These are phyloP conservation scores for Drosophila kanekoi DNA, from an alignment of 2,888 invertebrate species.

Conservation along the genomic window DNA sequence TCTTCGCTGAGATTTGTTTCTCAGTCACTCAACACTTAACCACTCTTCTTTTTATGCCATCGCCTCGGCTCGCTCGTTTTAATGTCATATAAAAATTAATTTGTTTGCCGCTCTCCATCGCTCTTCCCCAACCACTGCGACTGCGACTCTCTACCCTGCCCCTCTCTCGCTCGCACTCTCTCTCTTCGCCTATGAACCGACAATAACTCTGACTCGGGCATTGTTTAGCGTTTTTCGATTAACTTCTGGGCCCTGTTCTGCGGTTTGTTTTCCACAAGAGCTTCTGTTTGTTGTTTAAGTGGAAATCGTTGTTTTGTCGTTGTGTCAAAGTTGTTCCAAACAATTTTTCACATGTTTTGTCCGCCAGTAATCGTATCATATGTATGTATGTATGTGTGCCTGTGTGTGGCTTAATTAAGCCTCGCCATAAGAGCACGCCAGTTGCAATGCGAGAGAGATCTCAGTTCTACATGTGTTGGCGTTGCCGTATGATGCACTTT, in stretches of 20 bases:
- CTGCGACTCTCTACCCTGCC: not conserved
- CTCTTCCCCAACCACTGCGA: conserved; percentile 21
- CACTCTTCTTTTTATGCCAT: conserved; percentile 60
- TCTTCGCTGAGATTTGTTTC: conserved; percentile 77
- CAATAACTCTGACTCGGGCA: conserved; percentile 39
- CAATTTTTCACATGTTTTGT: conserved; percentile 61
- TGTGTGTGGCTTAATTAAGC: conserved; percentile 64
- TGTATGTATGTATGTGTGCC: conserved; percentile 1
- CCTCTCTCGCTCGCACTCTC: too few species aligned
- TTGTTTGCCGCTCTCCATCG: conserved; percentile 72
- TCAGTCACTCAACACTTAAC: conserved; percentile 77
- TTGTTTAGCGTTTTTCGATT: conserved; percentile 79
- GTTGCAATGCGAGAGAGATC: conserved; percentile 4
- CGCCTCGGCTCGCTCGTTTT: conserved; percentile 78
- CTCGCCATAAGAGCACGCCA: conserved; percentile 33
- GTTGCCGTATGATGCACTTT: conserved; percentile 38
- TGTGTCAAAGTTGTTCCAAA: conserved; percentile 72
- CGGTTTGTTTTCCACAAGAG: conserved; percentile 60
- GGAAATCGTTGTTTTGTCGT: conserved; percentile 81
- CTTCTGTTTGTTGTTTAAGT: conserved; percentile 77
- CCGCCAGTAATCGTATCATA: conserved; percentile 34
- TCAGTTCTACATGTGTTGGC: conserved; percentile 6
- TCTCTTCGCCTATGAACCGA: not conserved
- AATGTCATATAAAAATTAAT: conserved; percentile 82
- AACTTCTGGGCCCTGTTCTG: conserved; percentile 76